phyloP scores from a whole-genome alignment of 2,888 invertebrate species.

The Microctonus aethiopoides region DNA sequence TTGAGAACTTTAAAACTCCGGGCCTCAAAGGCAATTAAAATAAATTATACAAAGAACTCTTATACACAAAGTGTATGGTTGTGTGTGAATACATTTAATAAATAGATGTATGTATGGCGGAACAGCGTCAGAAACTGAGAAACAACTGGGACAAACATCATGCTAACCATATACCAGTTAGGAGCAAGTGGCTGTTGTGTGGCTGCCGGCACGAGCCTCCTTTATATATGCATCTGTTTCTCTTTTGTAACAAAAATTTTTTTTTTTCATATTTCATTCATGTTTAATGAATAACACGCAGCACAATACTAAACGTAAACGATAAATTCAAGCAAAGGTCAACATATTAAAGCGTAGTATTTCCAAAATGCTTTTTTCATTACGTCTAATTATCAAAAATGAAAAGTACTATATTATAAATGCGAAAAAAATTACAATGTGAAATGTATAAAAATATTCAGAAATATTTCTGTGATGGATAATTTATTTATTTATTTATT shows the following conservation, averaged over 20 bases:
- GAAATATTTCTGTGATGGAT: too few relatives aligned
- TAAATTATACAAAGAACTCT: conserved; percentile 58
- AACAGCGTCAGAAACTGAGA: background rate
- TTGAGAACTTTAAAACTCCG: conserved; percentile 52
- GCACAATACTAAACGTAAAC: conserved; percentile 53
- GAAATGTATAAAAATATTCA: too few relatives aligned
- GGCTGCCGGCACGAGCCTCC: background rate
- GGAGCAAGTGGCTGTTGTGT: background rate
- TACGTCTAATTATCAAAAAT: too few relatives aligned
- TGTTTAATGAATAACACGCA: conserved; percentile 45
- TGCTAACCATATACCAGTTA: conserved; percentile 3
- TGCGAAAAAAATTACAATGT: too few relatives aligned
- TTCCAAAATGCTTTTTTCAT: too few relatives aligned
- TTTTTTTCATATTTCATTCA: conserved; percentile 60
- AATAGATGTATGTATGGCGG: background rate
- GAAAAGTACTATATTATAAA: too few relatives aligned
- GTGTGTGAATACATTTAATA: background rate
- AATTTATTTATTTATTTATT: too few relatives aligned
- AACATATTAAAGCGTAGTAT: too few relatives aligned
- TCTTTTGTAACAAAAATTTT: conserved; percentile 48
- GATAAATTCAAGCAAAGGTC: conserved; percentile 38
- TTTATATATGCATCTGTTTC: background rate
- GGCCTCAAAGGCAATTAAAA: conserved; percentile 59
- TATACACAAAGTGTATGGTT: background rate
- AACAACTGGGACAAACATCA: conserved; percentile 13